These are phyloP conservation scores for Oreochromis grahami DNA, from an alignment of 2,797 vertebrate species.

Conservation along the genomic window DNA sequence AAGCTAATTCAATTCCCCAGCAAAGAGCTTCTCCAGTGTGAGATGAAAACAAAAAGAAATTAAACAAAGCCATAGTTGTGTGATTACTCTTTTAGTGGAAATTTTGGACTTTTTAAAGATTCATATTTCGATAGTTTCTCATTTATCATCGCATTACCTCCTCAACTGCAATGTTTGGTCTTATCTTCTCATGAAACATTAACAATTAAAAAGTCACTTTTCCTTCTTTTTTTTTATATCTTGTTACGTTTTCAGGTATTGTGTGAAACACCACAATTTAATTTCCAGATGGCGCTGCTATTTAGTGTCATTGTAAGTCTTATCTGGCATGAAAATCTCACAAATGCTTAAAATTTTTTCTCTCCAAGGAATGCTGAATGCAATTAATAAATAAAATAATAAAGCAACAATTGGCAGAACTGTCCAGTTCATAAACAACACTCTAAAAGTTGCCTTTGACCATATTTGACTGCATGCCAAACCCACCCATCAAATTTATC, in stretches of 20 bases:
- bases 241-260: not conserved
- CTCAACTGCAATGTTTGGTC: not conserved
- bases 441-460: fast-evolving
- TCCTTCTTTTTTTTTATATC: fast-evolving
- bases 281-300: not conserved
- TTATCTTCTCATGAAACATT: not conserved
- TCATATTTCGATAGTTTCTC: not conserved
- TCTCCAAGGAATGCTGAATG: not conserved
- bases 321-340: not conserved
- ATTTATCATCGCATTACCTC: not conserved
- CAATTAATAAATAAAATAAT: not conserved
- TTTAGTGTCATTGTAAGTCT: not conserved
- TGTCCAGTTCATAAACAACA: not conserved
- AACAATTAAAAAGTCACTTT: not conserved
- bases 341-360: fast-evolving
- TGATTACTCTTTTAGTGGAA: not conserved
- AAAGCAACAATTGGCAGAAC: not conserved
- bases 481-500: not conserved
- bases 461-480: not conserved
- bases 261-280: not conserved
- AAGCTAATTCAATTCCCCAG: slow-evolving; percentile 39
- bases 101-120: not conserved
- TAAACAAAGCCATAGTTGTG: not conserved
- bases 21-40: slow-evolving; percentile 2
- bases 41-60: slow-evolving; percentile 14